These are phyloP conservation scores for Serripes groenlandicus DNA, from an alignment of 2,888 invertebrate genomes.

Conservation along the genomic window DNA sequence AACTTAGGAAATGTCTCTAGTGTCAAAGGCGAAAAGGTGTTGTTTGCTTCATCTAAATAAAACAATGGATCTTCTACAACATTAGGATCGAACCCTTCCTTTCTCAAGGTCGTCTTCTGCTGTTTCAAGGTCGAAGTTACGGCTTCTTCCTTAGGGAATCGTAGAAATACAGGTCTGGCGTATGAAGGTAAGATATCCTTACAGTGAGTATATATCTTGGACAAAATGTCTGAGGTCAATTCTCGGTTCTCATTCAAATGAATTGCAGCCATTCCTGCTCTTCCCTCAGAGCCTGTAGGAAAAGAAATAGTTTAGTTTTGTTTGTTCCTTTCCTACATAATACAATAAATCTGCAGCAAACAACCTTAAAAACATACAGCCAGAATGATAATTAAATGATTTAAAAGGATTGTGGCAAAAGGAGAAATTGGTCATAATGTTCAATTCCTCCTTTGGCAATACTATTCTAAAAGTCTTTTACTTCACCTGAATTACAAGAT, in stretches of 20 bases:
- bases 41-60: constrained; percentile 62
- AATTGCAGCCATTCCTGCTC: constrained; percentile 84
- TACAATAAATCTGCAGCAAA: neutral
- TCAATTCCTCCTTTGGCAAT: neutral
- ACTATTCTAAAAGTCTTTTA: too few relatives aligned
- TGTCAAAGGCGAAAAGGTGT: constrained; percentile 71
- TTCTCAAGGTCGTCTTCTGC: constrained; percentile 75
- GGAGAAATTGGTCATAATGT: neutral
- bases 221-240: constrained; percentile 56
- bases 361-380: neutral
- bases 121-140: constrained; percentile 75
- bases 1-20: constrained; percentile 53
- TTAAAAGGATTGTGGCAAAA: neutral
- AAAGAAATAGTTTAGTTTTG: neutral
- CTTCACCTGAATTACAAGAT: too few relatives aligned
- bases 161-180: constrained; percentile 40
- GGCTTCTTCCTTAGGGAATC: constrained; percentile 45
- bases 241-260: constrained; percentile 67
- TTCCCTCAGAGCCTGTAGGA: constrained; percentile 71
- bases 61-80: constrained; percentile 73
- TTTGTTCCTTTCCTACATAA: neutral
- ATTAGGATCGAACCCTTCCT: constrained; percentile 78
- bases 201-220: constrained; percentile 72
- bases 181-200: constrained; percentile 38
- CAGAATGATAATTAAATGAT: too few relatives aligned